phyloP scores from a whole-genome alignment of 2,797 vertebrate genomes.

The Cuniculus paca region DNA sequence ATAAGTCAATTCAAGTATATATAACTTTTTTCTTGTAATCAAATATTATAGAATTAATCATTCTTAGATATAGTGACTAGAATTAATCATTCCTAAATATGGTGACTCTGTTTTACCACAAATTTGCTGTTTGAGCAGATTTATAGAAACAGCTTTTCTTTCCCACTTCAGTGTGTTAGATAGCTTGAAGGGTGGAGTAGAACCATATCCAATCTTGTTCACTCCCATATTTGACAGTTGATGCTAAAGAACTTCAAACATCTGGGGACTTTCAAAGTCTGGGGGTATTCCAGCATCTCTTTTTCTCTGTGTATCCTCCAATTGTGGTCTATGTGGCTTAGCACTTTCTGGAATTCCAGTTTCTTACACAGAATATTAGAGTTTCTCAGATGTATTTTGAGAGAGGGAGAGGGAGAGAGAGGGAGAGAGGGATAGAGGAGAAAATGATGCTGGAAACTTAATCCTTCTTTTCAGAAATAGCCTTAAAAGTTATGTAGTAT shows the following conservation, averaged over 20 bases:
- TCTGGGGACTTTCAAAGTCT: background rate
- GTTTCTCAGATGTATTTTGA: background rate
- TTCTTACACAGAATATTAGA: background rate
- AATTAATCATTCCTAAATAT: constrained; percentile 9
- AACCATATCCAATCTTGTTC: background rate
- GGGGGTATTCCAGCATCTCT: background rate
- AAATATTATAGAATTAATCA: background rate
- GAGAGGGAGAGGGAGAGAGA: background rate
- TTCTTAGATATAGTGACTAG: background rate
- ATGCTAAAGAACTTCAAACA: background rate
- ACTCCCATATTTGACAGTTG: background rate
- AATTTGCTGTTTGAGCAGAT: background rate
- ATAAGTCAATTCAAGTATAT: background rate
- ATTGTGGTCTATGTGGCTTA: background rate
- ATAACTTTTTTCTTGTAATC: background rate
- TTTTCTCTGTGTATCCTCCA: background rate
- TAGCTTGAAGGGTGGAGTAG: background rate
- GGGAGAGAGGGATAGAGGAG: background rate
- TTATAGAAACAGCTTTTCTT: background rate
- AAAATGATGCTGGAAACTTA: background rate
- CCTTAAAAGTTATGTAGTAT: background rate
- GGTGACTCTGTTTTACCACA: background rate
- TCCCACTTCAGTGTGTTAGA: background rate
- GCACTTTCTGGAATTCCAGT: background rate
- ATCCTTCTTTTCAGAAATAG: background rate